Evolutionary conservation across 2,113 vertebrate genomes (phyloP), one percentile per base, ranked within the genome.

Genomic region (Platysteira castanea): DNA sequence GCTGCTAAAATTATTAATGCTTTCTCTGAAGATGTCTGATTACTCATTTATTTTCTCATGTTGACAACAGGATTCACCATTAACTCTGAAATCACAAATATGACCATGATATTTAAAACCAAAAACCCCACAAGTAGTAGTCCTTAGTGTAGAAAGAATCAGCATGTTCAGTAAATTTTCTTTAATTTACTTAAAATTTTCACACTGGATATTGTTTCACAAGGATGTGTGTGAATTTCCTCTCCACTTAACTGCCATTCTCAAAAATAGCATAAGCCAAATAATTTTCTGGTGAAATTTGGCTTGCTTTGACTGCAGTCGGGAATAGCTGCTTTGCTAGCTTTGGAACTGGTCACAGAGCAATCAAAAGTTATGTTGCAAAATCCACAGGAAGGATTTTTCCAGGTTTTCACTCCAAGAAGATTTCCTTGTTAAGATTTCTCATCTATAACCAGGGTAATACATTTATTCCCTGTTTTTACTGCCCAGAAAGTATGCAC

Each of bases 331-430:
- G 17, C 37, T 85, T 76, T 9, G 1, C 46, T 83, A 80, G 47
- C 52, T 94, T 95, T 93, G 60, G 71, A 94, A 44, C 53, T 52
- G 56, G 63, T 23, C 35, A 52, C 39, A 30, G 42, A 54, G 21
- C 28, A 83, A 53, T 23, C 68, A 30, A 24, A 94, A 85, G 75
- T 39, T 79, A 37, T 28, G 17, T 10, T 71, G 33, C 47, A 52
- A 94, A 93, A 92, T 90, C 75, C 60, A 68, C 85, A 75, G 71
- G 56, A 93, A 88, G 31, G 53, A 71, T 80, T 90, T 90, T 95
- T 88, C 46, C 44, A 71, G 68, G 56, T 75, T 77, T 91, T 85
- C 22, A 11, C 27, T 96, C 42, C 79, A 92, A 90, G 37, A 89
- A 57, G 54, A 90, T 93, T 94, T 96, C 76, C 93, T 92, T 33